Base-by-base conservation (phyloP, 1,140 invertebrate species). In the Andricus grossulariae region DNA sequence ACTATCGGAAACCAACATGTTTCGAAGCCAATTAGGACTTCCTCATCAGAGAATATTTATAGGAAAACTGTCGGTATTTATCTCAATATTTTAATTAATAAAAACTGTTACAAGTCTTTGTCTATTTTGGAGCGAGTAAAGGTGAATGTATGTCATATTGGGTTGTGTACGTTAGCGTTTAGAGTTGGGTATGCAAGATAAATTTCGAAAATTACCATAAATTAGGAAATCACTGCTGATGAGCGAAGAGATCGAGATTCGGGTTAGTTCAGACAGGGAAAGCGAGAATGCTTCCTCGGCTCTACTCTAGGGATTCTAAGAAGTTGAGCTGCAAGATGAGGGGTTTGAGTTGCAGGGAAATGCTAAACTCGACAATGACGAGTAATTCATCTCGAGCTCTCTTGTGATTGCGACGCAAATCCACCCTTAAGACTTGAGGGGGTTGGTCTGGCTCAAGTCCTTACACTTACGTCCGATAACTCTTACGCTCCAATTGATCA, bases 341-440 rank as follows among this genome's bases (percentile, higher is more conserved):
- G 73, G 51, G 54, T 55, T 50, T 50, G 73, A 60, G 60, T n/a
- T 32, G 50, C 12, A 32, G 25, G 18, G 51, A 21, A 39, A 52
- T 60, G 13, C 50, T 21, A 72, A 51, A 49, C 66, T 19, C 57
- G 45, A 78, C 72, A 54, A 70, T 57, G 74, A 76, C 71, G 74
- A 76, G 70, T 71, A 76, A 76, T 80, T 80, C 71, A 76, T 80
- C 75, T 76, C 70, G 5, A 25, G 54, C 32, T 79, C 77, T 74
- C 71, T 75, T 49, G 77, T 71, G 77, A 79, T 79, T 75, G 66
- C 60, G 52, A 51, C 21, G 49, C 51, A 32, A 72, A 54, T 80
- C 66, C 72, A 5, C 49, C 71, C 74, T 72, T n/a, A 66, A 66
- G 60, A 66, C 25, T 39, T 32, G 25, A 66, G 13, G 60, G 25